phyloP scores from a whole-genome alignment of 2,888 invertebrate species.

The Euzetes globulus region DNA sequence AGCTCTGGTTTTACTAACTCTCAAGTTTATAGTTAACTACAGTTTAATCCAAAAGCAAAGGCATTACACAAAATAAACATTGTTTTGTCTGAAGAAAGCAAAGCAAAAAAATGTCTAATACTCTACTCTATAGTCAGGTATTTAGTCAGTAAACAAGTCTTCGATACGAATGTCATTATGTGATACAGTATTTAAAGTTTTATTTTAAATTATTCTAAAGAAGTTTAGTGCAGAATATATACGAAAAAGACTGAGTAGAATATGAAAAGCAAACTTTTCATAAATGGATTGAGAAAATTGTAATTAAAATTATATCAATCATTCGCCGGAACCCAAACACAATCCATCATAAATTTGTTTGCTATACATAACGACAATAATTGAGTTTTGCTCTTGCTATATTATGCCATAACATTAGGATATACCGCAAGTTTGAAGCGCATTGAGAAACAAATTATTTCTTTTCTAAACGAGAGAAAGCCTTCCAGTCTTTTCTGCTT shows the following conservation, averaged over 20 bases:
- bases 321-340: slow-evolving; percentile 19
- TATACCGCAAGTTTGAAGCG: too few species aligned
- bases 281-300: neutral
- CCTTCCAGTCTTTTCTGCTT: neutral
- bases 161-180: neutral
- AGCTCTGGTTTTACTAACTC: too few species aligned
- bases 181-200: neutral
- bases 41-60: too few species aligned
- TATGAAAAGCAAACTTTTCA: neutral
- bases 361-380: slow-evolving; percentile 3
- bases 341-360: slow-evolving; percentile 15
- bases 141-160: neutral
- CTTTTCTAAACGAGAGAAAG: neutral
- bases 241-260: neutral
- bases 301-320: slow-evolving; percentile 29
- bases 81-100: too few species aligned
- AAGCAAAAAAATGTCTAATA: neutral
- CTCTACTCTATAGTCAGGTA: neutral
- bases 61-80: too few species aligned
- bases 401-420: too few species aligned
- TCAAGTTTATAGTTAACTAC: too few species aligned
- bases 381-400: neutral
- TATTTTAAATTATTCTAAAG: neutral
- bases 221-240: too few species aligned
- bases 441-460: neutral